phyloP scores from a whole-genome alignment of 2,888 invertebrate genomes.

The Timandra comae region DNA sequence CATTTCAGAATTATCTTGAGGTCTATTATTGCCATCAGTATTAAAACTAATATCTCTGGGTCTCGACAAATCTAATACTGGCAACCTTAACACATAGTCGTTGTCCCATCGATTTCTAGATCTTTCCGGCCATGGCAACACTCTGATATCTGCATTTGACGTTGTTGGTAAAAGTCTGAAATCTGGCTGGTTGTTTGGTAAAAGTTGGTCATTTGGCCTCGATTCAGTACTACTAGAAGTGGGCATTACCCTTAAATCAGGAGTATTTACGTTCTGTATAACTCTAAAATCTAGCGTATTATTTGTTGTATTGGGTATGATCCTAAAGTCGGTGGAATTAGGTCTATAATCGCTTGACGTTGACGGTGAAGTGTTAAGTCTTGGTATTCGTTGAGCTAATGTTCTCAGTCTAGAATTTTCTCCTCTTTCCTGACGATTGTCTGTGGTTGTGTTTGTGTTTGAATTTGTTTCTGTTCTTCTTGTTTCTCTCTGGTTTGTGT shows the following conservation, averaged over 20 bases:
- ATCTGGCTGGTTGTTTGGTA: background rate
- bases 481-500: constrained; percentile 30
- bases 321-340: constrained; percentile 7
- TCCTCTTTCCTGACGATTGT: constrained; percentile 33
- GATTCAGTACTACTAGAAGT: background rate
- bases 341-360: constrained; percentile 17
- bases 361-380: constrained; percentile 41
- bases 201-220: background rate
- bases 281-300: constrained; percentile 7
- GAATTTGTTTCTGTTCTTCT: constrained; percentile 34
- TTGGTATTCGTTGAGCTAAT: constrained; percentile 53
- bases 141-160: constrained; percentile 33
- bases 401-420: constrained; percentile 47
- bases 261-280: constrained; percentile 1
- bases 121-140: constrained; percentile 50
- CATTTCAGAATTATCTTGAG: constrained; percentile 33
- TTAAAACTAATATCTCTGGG: constrained; percentile 29
- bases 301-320: constrained; percentile 4
- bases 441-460: constrained; percentile 24
- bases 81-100: constrained; percentile 51
- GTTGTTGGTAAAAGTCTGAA: background rate
- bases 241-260: constrained; percentile 3
- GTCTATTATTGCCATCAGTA: constrained; percentile 14
- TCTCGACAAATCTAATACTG: constrained; percentile 47
- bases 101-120: constrained; percentile 42